A percentile compares a stretch with the other conserved stretches of the same genome.
Conservation (phyloP, 2,113 vertebrate genomes). For the Melanostigma gelatinosum region DNA sequence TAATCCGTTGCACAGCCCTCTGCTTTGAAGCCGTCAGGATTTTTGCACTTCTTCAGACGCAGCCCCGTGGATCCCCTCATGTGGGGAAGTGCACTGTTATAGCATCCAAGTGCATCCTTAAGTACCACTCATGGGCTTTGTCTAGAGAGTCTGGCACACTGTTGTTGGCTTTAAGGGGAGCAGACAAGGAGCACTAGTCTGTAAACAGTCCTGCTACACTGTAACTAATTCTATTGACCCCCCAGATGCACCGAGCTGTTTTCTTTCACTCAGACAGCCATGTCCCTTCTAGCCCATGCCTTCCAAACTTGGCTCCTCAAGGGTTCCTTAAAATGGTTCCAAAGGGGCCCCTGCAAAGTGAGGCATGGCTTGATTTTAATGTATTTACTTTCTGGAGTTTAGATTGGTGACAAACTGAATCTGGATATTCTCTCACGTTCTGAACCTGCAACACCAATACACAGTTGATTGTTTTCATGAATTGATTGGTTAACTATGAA, state of each 20-base stretch:
- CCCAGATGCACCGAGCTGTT: slow-evolving; percentile 19
- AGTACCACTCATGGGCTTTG: slow-evolving; percentile 51
- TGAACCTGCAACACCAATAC: background rate
- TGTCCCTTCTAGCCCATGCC: slow-evolving; percentile 9
- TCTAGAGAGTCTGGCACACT: background rate
- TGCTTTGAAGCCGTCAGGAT: slow-evolving; percentile 63
- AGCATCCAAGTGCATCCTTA: slow-evolving; percentile 45
- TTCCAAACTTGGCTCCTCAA: slow-evolving; percentile 19
- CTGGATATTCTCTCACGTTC: background rate
- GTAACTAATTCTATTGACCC: slow-evolving; percentile 44
- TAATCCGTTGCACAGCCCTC: slow-evolving; percentile 59
- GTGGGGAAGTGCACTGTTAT: slow-evolving; percentile 38
- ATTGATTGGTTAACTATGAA: background rate
- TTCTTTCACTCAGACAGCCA: slow-evolving; percentile 21
- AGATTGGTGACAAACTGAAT: slow-evolving; percentile 9
- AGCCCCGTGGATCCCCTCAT: slow-evolving; percentile 38
- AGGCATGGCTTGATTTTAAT: slow-evolving; percentile 31
- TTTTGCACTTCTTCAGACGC: slow-evolving; percentile 37
- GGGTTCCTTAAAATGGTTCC: slow-evolving; percentile 24
- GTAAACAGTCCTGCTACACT: slow-evolving; percentile 36
- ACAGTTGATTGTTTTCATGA: background rate
- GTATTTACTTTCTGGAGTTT: slow-evolving; percentile 24
- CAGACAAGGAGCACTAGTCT: slow-evolving; percentile 39
- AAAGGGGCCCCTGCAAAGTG: background rate
- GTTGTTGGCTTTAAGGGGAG: slow-evolving; percentile 38